A percentile compares a stretch with the other conserved stretches of the same genome.
These are phyloP conservation scores for Carapus acus DNA, from an alignment of 2,797 vertebrate species.

Conservation along the genomic window DNA sequence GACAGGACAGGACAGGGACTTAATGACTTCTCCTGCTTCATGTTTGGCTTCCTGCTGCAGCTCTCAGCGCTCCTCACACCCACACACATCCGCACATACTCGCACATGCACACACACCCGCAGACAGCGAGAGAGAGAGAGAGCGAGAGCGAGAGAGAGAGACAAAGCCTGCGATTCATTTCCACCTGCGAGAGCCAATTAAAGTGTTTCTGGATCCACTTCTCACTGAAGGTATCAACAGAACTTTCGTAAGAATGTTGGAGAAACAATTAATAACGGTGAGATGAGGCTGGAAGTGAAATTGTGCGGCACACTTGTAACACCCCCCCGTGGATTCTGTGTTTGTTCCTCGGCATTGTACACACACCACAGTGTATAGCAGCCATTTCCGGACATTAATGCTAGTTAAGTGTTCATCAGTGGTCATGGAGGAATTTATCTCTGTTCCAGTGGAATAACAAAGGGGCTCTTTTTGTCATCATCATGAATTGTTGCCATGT, in stretches of 20 bases:
- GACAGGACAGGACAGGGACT: constrained; percentile 43
- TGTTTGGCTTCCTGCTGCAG: constrained; percentile 22
- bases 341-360: constrained; percentile 12
- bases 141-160: too few species aligned
- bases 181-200: constrained; percentile 65
- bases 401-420: background rate
- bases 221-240: constrained; percentile 33
- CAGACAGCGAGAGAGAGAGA: too few species aligned
- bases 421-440: background rate
- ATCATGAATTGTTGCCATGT: constrained; percentile 20
- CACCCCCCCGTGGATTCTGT: constrained; percentile 6
- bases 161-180: constrained; percentile 41
- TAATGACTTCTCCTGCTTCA: constrained; percentile 48
- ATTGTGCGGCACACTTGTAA: constrained; percentile 2
- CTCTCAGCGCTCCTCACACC: constrained; percentile 20
- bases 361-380: constrained; percentile 9
- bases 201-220: constrained; percentile 54
- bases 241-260: constrained; percentile 13
- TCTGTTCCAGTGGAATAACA: background rate
- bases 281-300: constrained; percentile 11
- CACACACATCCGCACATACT: background rate
- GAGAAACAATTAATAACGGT: constrained; percentile 16
- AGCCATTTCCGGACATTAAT: constrained; percentile 4
- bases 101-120: too few species aligned
- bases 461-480: background rate